phyloP scores from a whole-genome alignment of 2,888 invertebrate genomes.

The Lithophane socia region DNA sequence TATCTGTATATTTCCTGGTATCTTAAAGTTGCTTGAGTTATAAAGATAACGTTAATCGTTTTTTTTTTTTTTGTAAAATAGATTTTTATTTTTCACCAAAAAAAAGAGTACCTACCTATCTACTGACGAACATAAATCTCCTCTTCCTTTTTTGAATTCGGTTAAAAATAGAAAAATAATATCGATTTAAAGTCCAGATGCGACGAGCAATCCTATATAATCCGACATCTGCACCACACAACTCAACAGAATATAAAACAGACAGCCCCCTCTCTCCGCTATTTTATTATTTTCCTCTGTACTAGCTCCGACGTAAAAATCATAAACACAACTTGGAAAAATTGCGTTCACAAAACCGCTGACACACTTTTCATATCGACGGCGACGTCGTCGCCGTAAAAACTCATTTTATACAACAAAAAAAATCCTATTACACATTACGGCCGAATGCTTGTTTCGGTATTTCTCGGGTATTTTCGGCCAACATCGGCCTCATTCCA shows the following conservation, averaged over 20 bases:
- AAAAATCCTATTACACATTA: conserved; percentile 57
- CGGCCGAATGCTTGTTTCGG: conserved; percentile 54
- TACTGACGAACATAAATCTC: no score
- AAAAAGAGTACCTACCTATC: no score
- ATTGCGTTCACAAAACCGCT: conserved; percentile 50
- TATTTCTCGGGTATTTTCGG: conserved; percentile 45
- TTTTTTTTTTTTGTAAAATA: no score
- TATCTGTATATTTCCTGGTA: not conserved
- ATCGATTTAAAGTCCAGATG: conserved; percentile 6
- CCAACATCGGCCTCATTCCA: conserved; percentile 45
- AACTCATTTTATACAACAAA: conserved; percentile 60
- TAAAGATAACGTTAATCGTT: not conserved
- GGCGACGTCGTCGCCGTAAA: conserved; percentile 36
- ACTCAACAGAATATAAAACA: conserved; percentile 53
- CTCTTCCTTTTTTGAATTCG: no score
- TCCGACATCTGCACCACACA: conserved; percentile 20
- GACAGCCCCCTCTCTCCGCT: not conserved
- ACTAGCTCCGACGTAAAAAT: conserved; percentile 33
- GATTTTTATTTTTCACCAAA: no score
- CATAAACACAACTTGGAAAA: conserved; percentile 47
- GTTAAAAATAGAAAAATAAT: not conserved
- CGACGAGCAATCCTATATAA: not conserved
- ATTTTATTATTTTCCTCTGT: conserved; percentile 32
- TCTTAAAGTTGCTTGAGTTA: no score
- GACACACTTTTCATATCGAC: conserved; percentile 58